phyloP scores from a whole-genome alignment of 1,140 invertebrate genomes.

The Aricia agestis region DNA sequence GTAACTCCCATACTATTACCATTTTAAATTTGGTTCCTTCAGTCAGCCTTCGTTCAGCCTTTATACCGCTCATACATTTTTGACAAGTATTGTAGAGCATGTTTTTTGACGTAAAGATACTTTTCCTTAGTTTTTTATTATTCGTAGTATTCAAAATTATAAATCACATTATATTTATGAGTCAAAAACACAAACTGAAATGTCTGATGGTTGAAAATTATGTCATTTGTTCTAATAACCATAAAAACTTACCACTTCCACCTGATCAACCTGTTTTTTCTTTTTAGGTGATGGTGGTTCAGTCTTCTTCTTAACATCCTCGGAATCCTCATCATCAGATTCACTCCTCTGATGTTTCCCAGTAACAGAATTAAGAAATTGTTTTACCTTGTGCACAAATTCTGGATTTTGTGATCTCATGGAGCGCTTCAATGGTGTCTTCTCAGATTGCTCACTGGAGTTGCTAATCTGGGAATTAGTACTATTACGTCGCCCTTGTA shows the following conservation, averaged over 20 bases:
- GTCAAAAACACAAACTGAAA: neutral
- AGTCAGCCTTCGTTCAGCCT: too few species aligned
- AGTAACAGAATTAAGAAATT: conserved; percentile 73
- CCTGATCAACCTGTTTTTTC: conserved; percentile 38
- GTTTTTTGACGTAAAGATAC: too few species aligned
- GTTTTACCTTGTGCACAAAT: conserved; percentile 77
- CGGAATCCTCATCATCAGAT: conserved; percentile 48
- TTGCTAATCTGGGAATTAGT: conserved; percentile 57
- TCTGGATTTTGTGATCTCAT: conserved; percentile 78
- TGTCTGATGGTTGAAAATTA: neutral
- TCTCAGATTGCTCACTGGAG: conserved; percentile 57
- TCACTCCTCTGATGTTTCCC: conserved; percentile 48
- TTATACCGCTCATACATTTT: too few species aligned
- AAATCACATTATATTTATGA: too few species aligned
- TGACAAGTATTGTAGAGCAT: too few species aligned
- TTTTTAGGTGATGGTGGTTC: conserved; percentile 44
- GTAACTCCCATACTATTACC: too few species aligned
- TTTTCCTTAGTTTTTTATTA: too few species aligned
- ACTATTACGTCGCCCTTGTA: conserved; percentile 55
- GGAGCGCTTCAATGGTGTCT: conserved; percentile 52
- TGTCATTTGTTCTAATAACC: neutral
- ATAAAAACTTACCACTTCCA: conserved; percentile 21
- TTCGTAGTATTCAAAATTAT: too few species aligned
- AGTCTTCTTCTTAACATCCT: conserved; percentile 32
- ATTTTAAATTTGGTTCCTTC: too few species aligned